Percentiles rank a stretch among this genome's conserved stretches.
phyloP scores from a whole-genome alignment of 2,888 invertebrate species.

The Tetropium fuscum region DNA sequence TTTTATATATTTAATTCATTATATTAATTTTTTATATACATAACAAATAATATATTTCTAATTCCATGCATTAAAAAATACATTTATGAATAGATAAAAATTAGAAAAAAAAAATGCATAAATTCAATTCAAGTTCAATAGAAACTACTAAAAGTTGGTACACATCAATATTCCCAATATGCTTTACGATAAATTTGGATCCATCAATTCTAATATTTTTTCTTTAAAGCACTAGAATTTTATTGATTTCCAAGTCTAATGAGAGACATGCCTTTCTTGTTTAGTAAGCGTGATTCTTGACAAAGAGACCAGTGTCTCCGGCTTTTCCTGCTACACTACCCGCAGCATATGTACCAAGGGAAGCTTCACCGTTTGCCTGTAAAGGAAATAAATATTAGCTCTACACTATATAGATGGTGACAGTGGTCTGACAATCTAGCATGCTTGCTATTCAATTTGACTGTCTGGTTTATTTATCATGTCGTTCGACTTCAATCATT shows the following conservation, averaged over 20 bases:
- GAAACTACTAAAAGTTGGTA: slow-evolving; percentile 24
- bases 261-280: background rate
- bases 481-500: too few relatives aligned
- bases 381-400: slow-evolving; percentile 34
- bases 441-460: too few relatives aligned
- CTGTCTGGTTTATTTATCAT: too few relatives aligned
- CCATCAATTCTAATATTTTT: background rate
- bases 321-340: slow-evolving; percentile 90
- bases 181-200: slow-evolving; percentile 18
- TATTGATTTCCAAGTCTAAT: slow-evolving; percentile 5
- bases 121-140: slow-evolving; percentile 20
- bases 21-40: slow-evolving; percentile 10
- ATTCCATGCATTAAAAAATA: slow-evolving; percentile 13
- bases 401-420: background rate
- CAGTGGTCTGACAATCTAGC: background rate
- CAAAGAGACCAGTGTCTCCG: slow-evolving; percentile 89
- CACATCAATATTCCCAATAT: slow-evolving; percentile 2
- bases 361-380: slow-evolving; percentile 84
- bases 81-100: slow-evolving; percentile 18
- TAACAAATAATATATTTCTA: slow-evolving; percentile 13
- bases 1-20: slow-evolving; percentile 11
- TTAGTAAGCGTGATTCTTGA: slow-evolving; percentile 97
- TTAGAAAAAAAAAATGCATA: background rate
- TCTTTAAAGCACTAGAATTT: slow-evolving; percentile 32
- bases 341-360: slow-evolving; percentile 89